Conservation (phyloP, 2,888 invertebrate species). For the Nomada ruficornis region DNA sequence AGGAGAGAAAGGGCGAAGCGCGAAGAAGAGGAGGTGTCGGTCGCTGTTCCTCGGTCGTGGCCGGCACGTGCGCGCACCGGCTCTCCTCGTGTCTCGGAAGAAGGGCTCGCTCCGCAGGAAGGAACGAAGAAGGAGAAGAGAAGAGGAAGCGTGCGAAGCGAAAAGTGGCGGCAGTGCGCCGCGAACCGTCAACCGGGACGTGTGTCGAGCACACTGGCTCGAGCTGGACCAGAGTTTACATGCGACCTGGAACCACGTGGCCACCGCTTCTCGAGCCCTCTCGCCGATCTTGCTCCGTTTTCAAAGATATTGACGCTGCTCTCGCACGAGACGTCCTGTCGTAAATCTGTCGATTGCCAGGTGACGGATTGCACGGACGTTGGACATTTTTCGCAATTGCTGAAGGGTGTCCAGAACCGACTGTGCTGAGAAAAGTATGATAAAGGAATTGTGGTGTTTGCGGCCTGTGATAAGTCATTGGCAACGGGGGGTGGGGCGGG, state of each 20-base stretch:
- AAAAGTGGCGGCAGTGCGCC: slow-evolving; percentile 76
- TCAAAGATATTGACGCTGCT: neutral
- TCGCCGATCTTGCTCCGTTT: neutral
- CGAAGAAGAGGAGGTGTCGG: slow-evolving; percentile 71
- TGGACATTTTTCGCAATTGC: neutral
- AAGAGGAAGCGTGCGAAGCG: slow-evolving; percentile 70
- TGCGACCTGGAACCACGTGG: slow-evolving; percentile 68
- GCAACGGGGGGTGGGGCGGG: neutral
- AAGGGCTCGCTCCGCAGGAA: slow-evolving; percentile 63
- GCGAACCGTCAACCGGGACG: slow-evolving; percentile 77
- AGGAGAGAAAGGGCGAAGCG: slow-evolving; percentile 54
- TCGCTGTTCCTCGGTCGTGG: slow-evolving; percentile 64
- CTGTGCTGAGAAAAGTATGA: neutral
- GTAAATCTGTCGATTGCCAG: neutral
- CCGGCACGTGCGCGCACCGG: slow-evolving; percentile 72
- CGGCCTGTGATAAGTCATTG: slow-evolving; percentile 25
- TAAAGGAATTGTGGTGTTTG: slow-evolving; percentile 27
- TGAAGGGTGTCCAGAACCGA: neutral
- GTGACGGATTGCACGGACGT: neutral
- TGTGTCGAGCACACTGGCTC: slow-evolving; percentile 65
- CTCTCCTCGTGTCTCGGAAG: slow-evolving; percentile 70
- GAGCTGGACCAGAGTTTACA: slow-evolving; percentile 47
- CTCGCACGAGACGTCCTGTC: neutral
- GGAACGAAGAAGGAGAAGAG: slow-evolving; percentile 67
- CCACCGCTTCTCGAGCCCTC: neutral